These are phyloP conservation scores for Julus scanicus DNA, from an alignment of 2,888 invertebrate species.

Conservation along the genomic window DNA sequence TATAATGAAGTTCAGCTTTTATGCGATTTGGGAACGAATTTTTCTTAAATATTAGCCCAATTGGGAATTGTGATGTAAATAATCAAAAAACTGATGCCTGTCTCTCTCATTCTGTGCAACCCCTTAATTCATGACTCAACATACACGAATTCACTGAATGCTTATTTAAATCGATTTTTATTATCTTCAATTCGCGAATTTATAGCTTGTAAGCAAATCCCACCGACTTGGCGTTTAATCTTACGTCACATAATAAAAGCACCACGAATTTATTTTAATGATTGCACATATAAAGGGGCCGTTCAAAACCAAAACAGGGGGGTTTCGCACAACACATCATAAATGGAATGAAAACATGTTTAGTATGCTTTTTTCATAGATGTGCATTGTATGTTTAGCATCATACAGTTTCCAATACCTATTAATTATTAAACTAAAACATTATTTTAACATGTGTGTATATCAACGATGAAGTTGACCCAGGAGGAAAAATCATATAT, in stretches of 20 bases:
- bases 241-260: conserved; percentile 38
- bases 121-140: conserved; percentile 14
- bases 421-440: too few species aligned
- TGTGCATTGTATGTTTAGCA: too few species aligned
- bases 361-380: not conserved
- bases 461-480: too few species aligned
- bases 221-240: conserved; percentile 28
- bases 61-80: conserved; percentile 42
- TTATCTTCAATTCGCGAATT: conserved; percentile 39
- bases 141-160: not conserved
- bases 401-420: too few species aligned
- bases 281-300: not conserved
- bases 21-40: not conserved
- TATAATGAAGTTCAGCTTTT: conserved; percentile 30
- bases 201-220: conserved; percentile 37
- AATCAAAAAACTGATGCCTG: not conserved
- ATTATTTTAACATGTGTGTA: too few species aligned
- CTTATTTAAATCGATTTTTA: conserved; percentile 38
- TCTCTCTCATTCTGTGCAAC: not conserved
- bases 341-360: not conserved
- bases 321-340: not conserved
- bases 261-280: conserved; percentile 30
- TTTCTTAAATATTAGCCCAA: conserved; percentile 24
- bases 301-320: conserved; percentile 35
- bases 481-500: too few species aligned